Conservation (phyloP, 1,140 invertebrate genomes). For the Helicoverpa zea region DNA sequence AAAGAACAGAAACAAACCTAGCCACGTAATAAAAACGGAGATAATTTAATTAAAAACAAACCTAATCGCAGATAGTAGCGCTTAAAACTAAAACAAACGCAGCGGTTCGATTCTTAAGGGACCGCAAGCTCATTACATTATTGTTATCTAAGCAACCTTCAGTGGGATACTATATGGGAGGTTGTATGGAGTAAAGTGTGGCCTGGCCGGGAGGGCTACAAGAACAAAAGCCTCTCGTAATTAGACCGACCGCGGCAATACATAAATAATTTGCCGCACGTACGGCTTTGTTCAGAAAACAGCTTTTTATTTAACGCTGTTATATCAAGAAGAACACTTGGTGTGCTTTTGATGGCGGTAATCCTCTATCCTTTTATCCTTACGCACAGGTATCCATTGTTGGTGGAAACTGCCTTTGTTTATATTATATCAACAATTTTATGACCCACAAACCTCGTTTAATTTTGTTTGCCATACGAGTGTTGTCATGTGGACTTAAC, state of each 20-base stretch:
- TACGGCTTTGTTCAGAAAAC: slow-evolving; percentile 81
- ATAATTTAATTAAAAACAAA: slow-evolving; percentile 43
- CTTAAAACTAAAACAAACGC: slow-evolving; percentile 65
- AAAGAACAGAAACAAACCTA: too few species aligned
- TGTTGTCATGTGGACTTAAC: slow-evolving; percentile 13
- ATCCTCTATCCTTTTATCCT: slow-evolving; percentile 73
- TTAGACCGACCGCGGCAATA: slow-evolving; percentile 84
- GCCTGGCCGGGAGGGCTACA: slow-evolving; percentile 61
- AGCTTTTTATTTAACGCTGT: slow-evolving; percentile 84
- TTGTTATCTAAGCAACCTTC: slow-evolving; percentile 68
- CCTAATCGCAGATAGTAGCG: slow-evolving; percentile 52
- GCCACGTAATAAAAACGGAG: not conserved
- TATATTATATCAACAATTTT: slow-evolving; percentile 53
- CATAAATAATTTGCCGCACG: slow-evolving; percentile 86
- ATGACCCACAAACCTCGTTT: slow-evolving; percentile 32
- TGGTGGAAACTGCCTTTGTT: slow-evolving; percentile 52
- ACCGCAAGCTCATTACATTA: slow-evolving; percentile 65
- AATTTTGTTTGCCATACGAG: slow-evolving; percentile 22
- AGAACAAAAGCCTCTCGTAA: slow-evolving; percentile 84
- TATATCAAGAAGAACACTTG: slow-evolving; percentile 83
- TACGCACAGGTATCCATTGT: slow-evolving; percentile 58
- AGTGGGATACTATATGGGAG: slow-evolving; percentile 49
- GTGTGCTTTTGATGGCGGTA: slow-evolving; percentile 76
- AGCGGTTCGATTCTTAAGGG: slow-evolving; percentile 70
- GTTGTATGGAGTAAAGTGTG: slow-evolving; percentile 62